Evolutionary conservation across 1,140 invertebrate species (phyloP).

Genomic region (Apis florea): DNA sequence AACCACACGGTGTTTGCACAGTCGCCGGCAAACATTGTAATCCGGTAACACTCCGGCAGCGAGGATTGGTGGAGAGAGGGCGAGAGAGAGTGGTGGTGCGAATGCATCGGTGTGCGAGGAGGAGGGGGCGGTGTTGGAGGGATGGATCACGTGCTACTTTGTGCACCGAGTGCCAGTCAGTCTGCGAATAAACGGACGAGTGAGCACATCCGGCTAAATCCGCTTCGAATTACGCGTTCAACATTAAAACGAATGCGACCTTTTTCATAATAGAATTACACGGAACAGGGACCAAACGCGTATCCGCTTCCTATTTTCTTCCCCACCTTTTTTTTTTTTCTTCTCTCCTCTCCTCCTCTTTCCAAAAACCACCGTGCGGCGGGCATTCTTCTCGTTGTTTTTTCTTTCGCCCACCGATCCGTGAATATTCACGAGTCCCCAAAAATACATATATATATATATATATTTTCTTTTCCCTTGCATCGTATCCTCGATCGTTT

Average conservation of each 20-base stretch:
- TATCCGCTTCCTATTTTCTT: background rate
- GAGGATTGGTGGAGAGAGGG: slow-evolving; percentile 57
- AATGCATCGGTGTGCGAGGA: background rate
- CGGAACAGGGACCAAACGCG: background rate
- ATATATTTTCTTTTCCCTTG: too few relatives aligned
- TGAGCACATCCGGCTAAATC: slow-evolving; percentile 42
- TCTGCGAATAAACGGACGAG: slow-evolving; percentile 51
- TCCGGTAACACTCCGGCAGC: slow-evolving; percentile 66
- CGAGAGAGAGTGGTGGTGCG: slow-evolving; percentile 8
- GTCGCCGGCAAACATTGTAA: slow-evolving; percentile 69
- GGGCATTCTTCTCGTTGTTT: too few relatives aligned
- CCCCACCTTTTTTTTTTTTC: background rate
- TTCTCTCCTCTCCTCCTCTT: too few relatives aligned
- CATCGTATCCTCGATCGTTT: too few relatives aligned
- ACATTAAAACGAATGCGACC: slow-evolving; percentile 43
- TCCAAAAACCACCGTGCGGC: background rate
- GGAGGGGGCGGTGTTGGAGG: background rate
- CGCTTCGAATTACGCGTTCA: slow-evolving; percentile 48
- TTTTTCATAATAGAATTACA: slow-evolving; percentile 44
- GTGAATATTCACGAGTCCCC: background rate
- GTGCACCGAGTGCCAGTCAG: slow-evolving; percentile 50
- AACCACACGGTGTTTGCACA: slow-evolving; percentile 64
- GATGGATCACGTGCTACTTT: slow-evolving; percentile 45
- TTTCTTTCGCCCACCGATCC: background rate
- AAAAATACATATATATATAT: background rate